These are phyloP conservation scores for Alaudala cheleensis DNA, from an alignment of 2,113 vertebrate species.

Conservation along the genomic window DNA sequence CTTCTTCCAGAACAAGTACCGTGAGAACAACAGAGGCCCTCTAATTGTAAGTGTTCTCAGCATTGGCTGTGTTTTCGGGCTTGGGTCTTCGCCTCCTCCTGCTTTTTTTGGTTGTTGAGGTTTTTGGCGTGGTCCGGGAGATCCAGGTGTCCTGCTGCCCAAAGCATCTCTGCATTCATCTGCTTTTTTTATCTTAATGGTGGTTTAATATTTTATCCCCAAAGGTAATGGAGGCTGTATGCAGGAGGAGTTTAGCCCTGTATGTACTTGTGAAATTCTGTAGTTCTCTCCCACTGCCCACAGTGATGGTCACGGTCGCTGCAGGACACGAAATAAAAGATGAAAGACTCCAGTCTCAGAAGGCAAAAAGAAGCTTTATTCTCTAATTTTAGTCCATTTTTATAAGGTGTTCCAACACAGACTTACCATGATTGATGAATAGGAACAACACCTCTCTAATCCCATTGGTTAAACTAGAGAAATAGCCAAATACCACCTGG, in stretches of 20 bases:
- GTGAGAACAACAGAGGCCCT: slow-evolving; percentile 91
- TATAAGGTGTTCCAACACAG: too few relatives aligned
- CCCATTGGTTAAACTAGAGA: too few relatives aligned
- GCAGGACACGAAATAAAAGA: too few relatives aligned
- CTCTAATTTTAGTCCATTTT: too few relatives aligned
- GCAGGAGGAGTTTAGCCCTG: not conserved
- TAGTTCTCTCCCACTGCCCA: not conserved
- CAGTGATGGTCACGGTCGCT: not conserved
- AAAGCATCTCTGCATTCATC: not conserved
- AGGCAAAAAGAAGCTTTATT: too few relatives aligned
- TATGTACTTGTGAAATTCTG: not conserved
- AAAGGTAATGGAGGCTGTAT: not conserved
- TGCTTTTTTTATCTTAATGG: not conserved
- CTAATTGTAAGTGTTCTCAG: slow-evolving; percentile 85
- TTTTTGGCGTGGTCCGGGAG: not conserved
- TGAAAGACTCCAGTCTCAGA: too few relatives aligned
- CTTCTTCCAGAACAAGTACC: slow-evolving; percentile 96
- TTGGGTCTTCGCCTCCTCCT: not conserved
- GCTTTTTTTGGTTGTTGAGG: not conserved
- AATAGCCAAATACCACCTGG: too few relatives aligned
- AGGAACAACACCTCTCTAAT: too few relatives aligned
- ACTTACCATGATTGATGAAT: too few relatives aligned
- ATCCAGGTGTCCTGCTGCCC: not conserved
- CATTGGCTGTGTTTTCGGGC: not conserved
- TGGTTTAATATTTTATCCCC: not conserved